Conservation (phyloP, 2,113 vertebrate genomes). For the Ramphastos sulfuratus region DNA sequence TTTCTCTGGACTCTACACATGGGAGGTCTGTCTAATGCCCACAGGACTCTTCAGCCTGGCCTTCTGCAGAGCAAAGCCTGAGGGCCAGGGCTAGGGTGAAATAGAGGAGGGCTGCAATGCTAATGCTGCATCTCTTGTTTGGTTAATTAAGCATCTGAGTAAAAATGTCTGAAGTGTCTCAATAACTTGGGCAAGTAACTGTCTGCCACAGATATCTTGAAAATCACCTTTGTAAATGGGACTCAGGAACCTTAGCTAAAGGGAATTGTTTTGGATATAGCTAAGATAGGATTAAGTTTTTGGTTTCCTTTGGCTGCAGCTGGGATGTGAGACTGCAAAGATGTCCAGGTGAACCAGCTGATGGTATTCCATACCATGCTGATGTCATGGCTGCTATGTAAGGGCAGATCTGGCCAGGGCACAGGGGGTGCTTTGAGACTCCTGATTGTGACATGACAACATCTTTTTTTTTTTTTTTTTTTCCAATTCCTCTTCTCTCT, state of each 20-base stretch:
- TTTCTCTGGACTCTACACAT: not conserved
- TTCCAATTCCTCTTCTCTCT: no score
- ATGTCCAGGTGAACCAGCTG: no score
- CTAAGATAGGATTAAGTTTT: no score
- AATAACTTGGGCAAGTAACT: not conserved
- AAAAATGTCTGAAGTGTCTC: not conserved
- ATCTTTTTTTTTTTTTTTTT: no score
- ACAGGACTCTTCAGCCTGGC: not conserved
- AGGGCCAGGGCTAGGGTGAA: not conserved
- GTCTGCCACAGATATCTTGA: not conserved
- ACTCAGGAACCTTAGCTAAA: not conserved
- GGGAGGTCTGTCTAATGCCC: not conserved
- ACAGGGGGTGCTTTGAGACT: no score
- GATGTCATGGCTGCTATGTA: no score
- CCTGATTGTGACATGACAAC: no score
- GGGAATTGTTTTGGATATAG: no score
- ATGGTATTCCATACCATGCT: no score
- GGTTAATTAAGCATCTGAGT: not conserved
- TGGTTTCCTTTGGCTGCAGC: no score
- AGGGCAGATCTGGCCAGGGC: no score
- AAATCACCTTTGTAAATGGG: not conserved
- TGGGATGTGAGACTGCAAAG: no score
- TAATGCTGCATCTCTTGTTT: not conserved
- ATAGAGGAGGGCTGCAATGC: not conserved
- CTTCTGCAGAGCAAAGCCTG: not conserved